These are phyloP conservation scores for Tringa solitaria DNA, from an alignment of 2,113 vertebrate genomes.

Conservation along the genomic window DNA sequence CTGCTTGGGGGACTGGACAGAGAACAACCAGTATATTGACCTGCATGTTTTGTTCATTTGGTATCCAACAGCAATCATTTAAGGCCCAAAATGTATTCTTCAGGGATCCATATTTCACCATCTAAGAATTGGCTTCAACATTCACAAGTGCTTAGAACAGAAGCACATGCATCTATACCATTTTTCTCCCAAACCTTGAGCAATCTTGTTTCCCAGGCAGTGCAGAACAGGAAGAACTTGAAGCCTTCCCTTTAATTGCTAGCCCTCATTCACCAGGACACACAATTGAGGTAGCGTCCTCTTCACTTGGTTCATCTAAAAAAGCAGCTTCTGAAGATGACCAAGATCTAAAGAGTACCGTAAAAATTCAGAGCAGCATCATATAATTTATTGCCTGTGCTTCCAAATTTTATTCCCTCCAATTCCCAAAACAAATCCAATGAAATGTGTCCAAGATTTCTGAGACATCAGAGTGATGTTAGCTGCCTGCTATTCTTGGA, in stretches of 20 bases:
- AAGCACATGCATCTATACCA: background rate
- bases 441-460: background rate
- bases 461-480: background rate
- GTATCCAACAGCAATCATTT: background rate
- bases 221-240: background rate
- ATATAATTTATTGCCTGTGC: background rate
- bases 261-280: background rate
- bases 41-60: background rate
- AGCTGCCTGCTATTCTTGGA: background rate
- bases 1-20: background rate
- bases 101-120: background rate
- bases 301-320: background rate
- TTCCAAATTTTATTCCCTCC: background rate
- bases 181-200: background rate
- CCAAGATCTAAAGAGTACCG: background rate
- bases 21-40: background rate
- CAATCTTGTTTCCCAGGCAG: background rate
- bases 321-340: background rate
- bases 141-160: background rate
- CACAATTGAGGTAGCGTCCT: fast-evolving
- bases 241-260: background rate
- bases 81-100: background rate
- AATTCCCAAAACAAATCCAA: background rate
- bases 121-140: background rate
- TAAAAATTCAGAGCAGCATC: background rate